Conservation (phyloP, 2,113 vertebrate genomes). For the Alouatta palliata region DNA sequence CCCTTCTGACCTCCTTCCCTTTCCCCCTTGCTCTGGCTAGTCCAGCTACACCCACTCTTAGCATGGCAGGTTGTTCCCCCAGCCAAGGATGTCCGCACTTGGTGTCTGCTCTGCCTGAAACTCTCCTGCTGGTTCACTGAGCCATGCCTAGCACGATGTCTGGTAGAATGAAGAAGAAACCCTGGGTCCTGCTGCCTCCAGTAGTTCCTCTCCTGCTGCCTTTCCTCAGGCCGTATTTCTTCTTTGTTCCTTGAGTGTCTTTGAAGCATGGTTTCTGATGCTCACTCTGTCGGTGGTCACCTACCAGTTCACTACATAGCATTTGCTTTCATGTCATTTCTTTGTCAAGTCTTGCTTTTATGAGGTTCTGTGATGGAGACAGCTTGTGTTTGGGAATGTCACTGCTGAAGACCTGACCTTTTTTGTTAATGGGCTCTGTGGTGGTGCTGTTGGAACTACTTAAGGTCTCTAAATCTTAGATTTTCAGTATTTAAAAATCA, state of each 20-base stretch:
- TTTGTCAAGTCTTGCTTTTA: not conserved
- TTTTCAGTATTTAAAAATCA: not conserved
- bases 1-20: not conserved
- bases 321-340: not conserved
- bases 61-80: fast-evolving
- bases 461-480: not conserved
- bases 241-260: not conserved
- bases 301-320: fast-evolving
- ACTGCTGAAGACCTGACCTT: not conserved
- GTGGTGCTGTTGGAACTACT: not conserved
- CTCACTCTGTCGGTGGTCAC: not conserved
- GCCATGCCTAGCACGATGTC: fast-evolving
- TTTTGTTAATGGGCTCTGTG: not conserved
- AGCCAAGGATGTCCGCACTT: fast-evolving
- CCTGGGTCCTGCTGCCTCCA: fast-evolving
- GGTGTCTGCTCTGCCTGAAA: not conserved
- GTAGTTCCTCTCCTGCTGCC: not conserved
- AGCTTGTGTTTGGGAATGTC: not conserved
- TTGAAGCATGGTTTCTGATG: not conserved
- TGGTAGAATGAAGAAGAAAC: too few species aligned
- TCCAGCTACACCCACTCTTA: not conserved
- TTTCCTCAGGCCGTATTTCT: not conserved
- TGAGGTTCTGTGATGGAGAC: not conserved
- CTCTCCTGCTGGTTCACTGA: not conserved
- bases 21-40: fast-evolving